A percentile compares a stretch with the other conserved stretches of the same genome.
Conservation (phyloP, 2,888 invertebrate genomes). For the Tortricodes alternella region DNA sequence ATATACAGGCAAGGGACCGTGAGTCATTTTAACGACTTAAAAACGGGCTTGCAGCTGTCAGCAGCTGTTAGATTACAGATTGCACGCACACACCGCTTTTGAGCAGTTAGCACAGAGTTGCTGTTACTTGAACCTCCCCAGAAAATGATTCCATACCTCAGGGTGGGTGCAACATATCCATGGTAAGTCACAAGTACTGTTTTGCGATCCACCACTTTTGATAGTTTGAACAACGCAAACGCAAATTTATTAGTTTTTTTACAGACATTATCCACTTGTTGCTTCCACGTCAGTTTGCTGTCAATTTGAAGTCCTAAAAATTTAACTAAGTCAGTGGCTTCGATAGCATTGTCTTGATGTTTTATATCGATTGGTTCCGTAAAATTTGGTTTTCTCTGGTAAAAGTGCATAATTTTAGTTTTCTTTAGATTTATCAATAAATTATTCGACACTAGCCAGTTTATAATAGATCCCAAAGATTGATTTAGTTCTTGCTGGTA, state of each 20-base stretch:
- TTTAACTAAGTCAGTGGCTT: not conserved
- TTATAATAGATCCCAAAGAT: not conserved
- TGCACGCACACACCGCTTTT: slow-evolving; percentile 7
- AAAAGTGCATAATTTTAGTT: slow-evolving; percentile 9
- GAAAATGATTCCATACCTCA: slow-evolving; percentile 26
- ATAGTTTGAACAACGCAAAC: not conserved
- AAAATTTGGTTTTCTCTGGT: not conserved
- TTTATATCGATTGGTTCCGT: not conserved
- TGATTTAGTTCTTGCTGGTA: not conserved
- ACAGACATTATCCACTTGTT: slow-evolving; percentile 2
- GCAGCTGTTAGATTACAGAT: slow-evolving; percentile 5
- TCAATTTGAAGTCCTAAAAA: slow-evolving; percentile 22
- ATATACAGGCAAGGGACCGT: slow-evolving; percentile 20
- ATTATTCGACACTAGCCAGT: not conserved
- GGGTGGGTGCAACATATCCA: not conserved
- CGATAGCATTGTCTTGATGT: not conserved
- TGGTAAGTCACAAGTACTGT: not conserved
- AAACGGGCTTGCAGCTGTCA: slow-evolving; percentile 16
- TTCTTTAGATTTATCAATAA: slow-evolving; percentile 13
- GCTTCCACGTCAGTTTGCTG: slow-evolving; percentile 14
- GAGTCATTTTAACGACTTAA: slow-evolving; percentile 3
- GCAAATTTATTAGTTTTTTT: slow-evolving; percentile 9
- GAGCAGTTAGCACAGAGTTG: not conserved
- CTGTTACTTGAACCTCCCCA: slow-evolving; percentile 19
- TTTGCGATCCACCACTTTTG: not conserved